Evolutionary conservation across 2,113 vertebrate species (phyloP).

Genomic region (Platanista minor): DNA sequence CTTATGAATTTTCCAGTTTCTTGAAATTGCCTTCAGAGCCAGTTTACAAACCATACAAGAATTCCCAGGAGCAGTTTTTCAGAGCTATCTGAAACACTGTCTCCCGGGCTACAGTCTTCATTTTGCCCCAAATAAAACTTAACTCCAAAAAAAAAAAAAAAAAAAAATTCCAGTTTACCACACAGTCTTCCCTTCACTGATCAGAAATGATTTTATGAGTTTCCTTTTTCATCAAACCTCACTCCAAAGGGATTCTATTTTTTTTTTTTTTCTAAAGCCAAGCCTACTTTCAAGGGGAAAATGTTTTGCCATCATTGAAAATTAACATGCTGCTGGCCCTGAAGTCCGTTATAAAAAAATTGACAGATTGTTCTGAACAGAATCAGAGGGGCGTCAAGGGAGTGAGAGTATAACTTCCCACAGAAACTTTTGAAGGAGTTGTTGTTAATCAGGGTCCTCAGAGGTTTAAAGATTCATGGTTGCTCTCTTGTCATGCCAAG

Average conservation of each 20-base stretch:
- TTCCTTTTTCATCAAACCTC: neutral
- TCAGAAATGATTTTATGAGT: slow-evolving; percentile 2
- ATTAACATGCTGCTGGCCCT: neutral
- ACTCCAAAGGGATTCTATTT: neutral
- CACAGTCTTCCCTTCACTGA: neutral
- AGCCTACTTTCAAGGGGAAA: neutral
- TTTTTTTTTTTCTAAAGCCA: slow-evolving; percentile 7
- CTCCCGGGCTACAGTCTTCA: too few species aligned
- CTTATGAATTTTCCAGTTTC: neutral
- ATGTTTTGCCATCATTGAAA: neutral
- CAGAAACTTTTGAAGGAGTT: neutral
- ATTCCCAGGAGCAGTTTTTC: neutral
- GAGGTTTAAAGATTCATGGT: neutral
- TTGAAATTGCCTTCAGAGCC: neutral
- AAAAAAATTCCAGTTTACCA: neutral
- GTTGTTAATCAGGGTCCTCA: neutral
- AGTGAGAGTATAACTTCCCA: neutral
- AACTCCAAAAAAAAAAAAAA: too few species aligned
- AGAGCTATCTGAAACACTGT: too few species aligned
- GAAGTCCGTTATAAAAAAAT: neutral
- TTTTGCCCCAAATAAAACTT: too few species aligned
- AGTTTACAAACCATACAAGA: neutral
- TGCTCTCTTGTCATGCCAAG: neutral
- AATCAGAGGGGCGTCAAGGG: neutral
- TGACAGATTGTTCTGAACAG: neutral